Evolutionary conservation across 2,797 vertebrate species (phyloP).

Genomic region (Streptopelia turtur): DNA sequence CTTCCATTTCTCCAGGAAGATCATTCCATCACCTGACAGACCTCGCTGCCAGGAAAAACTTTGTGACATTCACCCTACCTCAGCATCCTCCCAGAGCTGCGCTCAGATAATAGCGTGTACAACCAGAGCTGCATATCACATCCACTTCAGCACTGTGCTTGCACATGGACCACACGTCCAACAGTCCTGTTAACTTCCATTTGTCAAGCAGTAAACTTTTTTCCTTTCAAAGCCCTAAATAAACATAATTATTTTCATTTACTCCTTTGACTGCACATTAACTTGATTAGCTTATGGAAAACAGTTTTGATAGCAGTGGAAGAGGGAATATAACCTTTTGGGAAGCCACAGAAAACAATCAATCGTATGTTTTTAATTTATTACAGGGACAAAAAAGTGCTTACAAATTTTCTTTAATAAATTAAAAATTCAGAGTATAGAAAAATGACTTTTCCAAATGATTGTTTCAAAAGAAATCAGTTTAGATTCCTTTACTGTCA

Average conservation of each 20-base stretch:
- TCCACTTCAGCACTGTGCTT: not conserved
- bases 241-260: not conserved
- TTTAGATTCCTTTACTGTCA: not conserved
- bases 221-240: not conserved
- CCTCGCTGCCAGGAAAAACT: slow-evolving; percentile 29
- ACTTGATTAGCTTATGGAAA: not conserved
- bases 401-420: not conserved
- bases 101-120: not conserved
- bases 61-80: slow-evolving; percentile 19
- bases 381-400: not conserved
- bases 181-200: not conserved
- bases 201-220: not conserved
- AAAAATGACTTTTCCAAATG: not conserved
- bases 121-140: not conserved
- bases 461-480: not conserved
- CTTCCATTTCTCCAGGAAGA: slow-evolving; percentile 30
- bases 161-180: not conserved
- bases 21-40: not conserved
- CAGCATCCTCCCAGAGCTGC: not conserved
- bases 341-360: not conserved
- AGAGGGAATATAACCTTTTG: not conserved
- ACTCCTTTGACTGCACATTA: not conserved
- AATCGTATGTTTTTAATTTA: not conserved
- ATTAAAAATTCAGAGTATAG: not conserved
- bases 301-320: not conserved